phyloP scores from a whole-genome alignment of 92 coral and sea anemone genomes.

The Zoanthus solanderi region DNA sequence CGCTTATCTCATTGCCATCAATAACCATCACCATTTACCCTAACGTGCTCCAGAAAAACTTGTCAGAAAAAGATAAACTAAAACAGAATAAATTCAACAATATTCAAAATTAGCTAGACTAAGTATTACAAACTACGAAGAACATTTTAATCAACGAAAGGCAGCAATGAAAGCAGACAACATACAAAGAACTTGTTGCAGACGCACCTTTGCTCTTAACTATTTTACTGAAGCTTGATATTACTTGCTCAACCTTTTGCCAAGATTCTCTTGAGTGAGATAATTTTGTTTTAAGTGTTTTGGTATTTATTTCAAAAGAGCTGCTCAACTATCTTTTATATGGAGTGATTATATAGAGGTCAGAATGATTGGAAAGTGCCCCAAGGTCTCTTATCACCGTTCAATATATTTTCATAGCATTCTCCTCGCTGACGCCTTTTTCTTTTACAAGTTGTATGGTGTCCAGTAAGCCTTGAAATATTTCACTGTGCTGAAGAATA shows the following conservation, averaged over 20 bases:
- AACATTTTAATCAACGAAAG: background rate
- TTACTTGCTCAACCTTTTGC: background rate
- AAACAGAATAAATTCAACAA: background rate
- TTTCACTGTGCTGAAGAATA: slow-evolving; percentile 8
- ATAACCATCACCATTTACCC: background rate
- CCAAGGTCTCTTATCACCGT: slow-evolving; percentile 18
- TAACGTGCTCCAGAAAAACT: background rate
- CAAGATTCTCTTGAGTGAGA: background rate
- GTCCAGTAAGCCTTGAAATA: slow-evolving; percentile 40
- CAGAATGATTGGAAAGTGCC: slow-evolving; percentile 36
- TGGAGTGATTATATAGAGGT: slow-evolving; percentile 26
- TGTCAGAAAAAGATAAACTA: background rate
- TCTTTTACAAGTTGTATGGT: slow-evolving; percentile 35
- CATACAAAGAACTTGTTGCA: background rate
- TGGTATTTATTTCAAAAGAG: slow-evolving; percentile 18
- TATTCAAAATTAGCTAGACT: background rate
- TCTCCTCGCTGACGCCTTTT: slow-evolving; percentile 47
- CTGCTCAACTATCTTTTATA: slow-evolving; percentile 30
- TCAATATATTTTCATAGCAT: slow-evolving; percentile 36
- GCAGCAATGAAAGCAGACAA: background rate
- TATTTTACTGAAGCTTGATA: slow-evolving; percentile 19
- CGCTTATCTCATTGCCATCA: slow-evolving; percentile 19
- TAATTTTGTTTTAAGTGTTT: background rate
- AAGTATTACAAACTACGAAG: background rate
- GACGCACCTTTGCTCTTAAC: slow-evolving; percentile 15